Conservation (phyloP, 2,113 vertebrate genomes). For the Haemorhous mexicanus region DNA sequence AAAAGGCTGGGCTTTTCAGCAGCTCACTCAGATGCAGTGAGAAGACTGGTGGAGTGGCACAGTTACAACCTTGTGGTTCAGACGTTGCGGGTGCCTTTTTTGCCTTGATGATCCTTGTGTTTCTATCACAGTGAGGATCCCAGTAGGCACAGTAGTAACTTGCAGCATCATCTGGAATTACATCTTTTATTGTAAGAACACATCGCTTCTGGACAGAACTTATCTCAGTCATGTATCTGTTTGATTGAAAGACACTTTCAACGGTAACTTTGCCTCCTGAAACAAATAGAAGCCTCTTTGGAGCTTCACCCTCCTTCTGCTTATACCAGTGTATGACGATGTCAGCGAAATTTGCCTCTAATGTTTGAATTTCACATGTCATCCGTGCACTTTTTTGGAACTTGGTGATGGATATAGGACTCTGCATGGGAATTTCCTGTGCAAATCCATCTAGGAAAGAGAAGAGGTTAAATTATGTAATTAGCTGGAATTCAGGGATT, state of each 20-base stretch:
- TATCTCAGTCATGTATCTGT: neutral
- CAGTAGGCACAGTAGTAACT: slow-evolving; percentile 22
- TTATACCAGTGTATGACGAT: neutral
- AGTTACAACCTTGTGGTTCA: neutral
- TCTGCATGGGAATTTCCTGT: neutral
- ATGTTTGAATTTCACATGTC: neutral
- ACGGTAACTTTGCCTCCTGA: fast-evolving
- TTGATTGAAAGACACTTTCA: neutral
- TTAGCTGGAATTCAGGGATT: neutral
- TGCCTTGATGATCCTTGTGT: neutral
- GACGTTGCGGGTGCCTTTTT: neutral
- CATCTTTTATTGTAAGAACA: neutral
- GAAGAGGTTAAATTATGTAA: neutral
- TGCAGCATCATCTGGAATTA: neutral
- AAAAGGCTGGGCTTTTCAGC: neutral
- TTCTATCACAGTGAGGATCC: neutral
- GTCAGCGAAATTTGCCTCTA: fast-evolving
- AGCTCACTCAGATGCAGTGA: neutral
- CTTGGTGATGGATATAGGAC: neutral
- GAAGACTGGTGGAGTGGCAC: neutral
- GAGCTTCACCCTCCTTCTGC: neutral
- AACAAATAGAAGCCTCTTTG: neutral
- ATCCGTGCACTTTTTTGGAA: neutral
- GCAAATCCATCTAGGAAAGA: neutral
- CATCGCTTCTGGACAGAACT: neutral